These are phyloP conservation scores for Crotalus horridus DNA, from an alignment of 2,113 vertebrate species.

Conservation along the genomic window DNA sequence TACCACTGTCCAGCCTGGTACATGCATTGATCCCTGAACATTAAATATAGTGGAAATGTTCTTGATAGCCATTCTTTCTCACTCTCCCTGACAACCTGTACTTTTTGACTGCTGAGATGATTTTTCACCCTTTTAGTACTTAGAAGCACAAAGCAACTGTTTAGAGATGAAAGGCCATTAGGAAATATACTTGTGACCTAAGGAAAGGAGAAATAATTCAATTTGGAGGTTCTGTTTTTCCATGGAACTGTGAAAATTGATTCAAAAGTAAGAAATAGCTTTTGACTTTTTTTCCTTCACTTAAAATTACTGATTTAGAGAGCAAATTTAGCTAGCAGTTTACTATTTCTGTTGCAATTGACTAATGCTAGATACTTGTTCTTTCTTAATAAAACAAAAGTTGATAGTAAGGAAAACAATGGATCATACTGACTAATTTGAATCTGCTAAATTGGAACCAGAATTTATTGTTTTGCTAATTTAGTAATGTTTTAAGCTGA, in stretches of 20 bases:
- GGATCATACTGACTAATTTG: not conserved
- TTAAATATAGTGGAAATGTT: not conserved
- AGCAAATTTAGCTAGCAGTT: not conserved
- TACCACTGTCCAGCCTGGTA: not conserved
- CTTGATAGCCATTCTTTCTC: not conserved
- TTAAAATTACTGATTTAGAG: not conserved
- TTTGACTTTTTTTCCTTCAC: not conserved
- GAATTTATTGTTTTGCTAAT: not conserved
- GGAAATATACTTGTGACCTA: not conserved
- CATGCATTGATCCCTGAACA: not conserved
- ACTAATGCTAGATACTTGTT: not conserved
- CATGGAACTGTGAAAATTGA: not conserved
- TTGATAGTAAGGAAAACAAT: not conserved
- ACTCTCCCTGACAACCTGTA: not conserved
- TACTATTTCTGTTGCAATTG: not conserved
- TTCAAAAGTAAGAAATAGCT: not conserved
- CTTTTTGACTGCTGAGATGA: not conserved
- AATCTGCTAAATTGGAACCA: not conserved
- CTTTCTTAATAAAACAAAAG: not conserved
- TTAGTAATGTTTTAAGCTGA: not conserved
- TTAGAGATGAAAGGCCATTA: not conserved
- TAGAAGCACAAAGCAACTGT: not conserved
- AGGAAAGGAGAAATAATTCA: not conserved
- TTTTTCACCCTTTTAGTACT: not conserved
- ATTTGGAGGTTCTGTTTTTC: not conserved